Base-by-base conservation (phyloP, 2,888 invertebrate species). In the Orchesellides sinensis region DNA sequence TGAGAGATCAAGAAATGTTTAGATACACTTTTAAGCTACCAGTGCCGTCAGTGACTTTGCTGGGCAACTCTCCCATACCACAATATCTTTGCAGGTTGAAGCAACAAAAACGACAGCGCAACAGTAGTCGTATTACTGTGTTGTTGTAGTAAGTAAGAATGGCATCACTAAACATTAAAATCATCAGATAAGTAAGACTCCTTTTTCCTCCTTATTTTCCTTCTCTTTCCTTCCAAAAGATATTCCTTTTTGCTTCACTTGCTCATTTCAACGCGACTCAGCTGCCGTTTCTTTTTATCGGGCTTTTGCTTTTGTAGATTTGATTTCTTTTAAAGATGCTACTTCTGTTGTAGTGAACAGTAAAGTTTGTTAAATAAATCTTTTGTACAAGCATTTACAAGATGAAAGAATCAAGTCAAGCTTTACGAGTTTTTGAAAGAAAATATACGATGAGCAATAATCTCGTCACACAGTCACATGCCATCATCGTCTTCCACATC, bases 1-100 rank as follows among this genome's bases (percentile, higher is more conserved):
- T 78, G 69, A 72, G 78, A 78, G 79, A 79, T 79, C 79, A 79
- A 79, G 79, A 69, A 78, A 79, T 79, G 72, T 65, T 69, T 56
- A 66, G 75, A 75, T 45, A 40, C 32, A 75, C 66, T 75, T 27
- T 19, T 40, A 63, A n/a, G n/a, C n/a, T n/a, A n/a, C n/a, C n/a
- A n/a, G n/a, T n/a, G 63, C 63, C 63, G 40, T 40, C 23, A 63
- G 29, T 63, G 35, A 63, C 66, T 68, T 65, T 47, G 14, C 27
- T 45, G 65, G 45, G 74, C 65, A 49, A 65, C 40, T 19, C 23
- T 6, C 6, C 29, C 56, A 47, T 72, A n/a, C n/a, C 25, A 23
- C 47, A 59, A 49, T 49, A 72, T 54, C 54, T 32, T 21, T 12
- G 8, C 14, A 56, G 49, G n/a, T 17, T 59, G n/a, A 21, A 69